phyloP scores from a whole-genome alignment of 2,797 vertebrate genomes.

The Tokudaia muenninki region DNA sequence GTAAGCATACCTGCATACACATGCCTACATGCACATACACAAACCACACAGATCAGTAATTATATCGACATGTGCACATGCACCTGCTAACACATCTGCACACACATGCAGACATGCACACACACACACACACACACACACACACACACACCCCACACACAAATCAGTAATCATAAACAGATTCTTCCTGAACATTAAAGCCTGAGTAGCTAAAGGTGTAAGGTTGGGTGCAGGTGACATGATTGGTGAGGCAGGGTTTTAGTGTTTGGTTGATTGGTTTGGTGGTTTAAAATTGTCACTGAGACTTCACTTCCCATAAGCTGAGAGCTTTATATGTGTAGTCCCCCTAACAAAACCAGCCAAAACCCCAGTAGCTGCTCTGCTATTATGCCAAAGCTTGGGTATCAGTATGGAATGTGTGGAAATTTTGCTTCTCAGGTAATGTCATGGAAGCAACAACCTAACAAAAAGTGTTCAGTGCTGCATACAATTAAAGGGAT shows the following conservation, averaged over 20 bases:
- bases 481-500: background rate
- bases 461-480: background rate
- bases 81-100: background rate
- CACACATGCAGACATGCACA: background rate
- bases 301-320: background rate
- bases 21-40: background rate
- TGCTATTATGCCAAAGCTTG: rapidly evolving
- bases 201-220: rapidly evolving
- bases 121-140: background rate
- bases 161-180: no score
- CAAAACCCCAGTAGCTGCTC: background rate
- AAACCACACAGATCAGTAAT: background rate
- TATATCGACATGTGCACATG: background rate
- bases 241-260: background rate
- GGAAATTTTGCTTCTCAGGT: background rate
- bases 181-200: background rate
- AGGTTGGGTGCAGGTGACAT: no score
- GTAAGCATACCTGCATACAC: background rate
- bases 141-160: background rate
- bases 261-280: background rate
- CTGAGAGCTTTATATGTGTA: background rate
- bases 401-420: background rate
- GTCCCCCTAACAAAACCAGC: background rate
- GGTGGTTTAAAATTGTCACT: background rate
- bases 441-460: background rate